Conservation (phyloP, 2,888 invertebrate genomes). For the Helleia helle region DNA sequence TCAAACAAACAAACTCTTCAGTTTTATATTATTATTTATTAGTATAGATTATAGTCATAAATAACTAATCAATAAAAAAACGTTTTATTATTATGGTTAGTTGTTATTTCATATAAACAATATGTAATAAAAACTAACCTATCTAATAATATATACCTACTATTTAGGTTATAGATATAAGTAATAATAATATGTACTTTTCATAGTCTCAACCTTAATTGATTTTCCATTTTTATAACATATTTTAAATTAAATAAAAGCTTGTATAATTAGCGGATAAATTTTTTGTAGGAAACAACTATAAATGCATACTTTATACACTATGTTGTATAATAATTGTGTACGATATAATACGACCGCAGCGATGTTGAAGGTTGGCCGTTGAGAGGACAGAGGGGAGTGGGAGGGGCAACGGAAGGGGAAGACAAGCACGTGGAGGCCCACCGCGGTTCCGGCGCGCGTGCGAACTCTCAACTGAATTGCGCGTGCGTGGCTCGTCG, state of each 20-base stretch:
- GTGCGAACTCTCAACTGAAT: conserved; percentile 30
- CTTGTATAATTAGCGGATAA: no score
- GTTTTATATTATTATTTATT: no score
- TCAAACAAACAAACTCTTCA: no score
- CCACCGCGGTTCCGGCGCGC: conserved; percentile 64
- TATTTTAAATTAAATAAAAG: not conserved
- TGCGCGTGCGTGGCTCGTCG: conserved; percentile 14
- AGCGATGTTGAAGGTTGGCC: conserved; percentile 33
- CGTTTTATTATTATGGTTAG: no score
- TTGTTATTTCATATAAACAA: not conserved
- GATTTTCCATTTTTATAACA: not conserved
- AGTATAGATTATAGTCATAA: no score
- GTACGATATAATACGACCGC: conserved; percentile 9
- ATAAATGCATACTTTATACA: conserved; percentile 7
- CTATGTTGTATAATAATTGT: conserved; percentile 4
- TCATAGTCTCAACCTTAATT: not conserved
- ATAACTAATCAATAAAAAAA: not conserved
- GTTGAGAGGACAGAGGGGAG: conserved; percentile 33
- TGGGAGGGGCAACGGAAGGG: conserved; percentile 41
- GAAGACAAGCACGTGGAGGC: conserved; percentile 41
- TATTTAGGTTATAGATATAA: no score
- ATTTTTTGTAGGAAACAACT: not conserved
- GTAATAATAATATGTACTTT: not conserved
- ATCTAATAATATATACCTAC: no score
- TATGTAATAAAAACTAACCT: no score